Evolutionary conservation across 2,797 vertebrate species (phyloP), one percentile per base, ranked within the genome.

Genomic region (Bradypodion pumilum): DNA sequence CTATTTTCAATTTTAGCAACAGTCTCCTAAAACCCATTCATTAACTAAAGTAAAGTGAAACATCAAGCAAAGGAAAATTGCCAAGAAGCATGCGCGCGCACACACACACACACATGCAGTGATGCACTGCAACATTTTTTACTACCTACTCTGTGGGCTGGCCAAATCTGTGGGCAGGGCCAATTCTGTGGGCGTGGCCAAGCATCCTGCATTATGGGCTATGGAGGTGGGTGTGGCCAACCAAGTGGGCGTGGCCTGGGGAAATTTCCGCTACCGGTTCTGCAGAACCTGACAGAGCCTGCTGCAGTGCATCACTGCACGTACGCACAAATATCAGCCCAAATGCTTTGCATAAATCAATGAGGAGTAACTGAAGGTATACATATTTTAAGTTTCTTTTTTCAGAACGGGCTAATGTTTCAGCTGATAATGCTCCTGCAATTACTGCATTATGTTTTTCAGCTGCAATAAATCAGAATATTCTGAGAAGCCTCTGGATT

Each of bases 11-110:
- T 87, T 83, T 76, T 68, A 74, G 0, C 82, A 73, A 80, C 63
- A 87, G 52, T 72, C 82, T 65, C 3, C 60, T 72, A 68, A 52
- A 75, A 52, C n/a, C 15, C 66, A 70, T 73, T 88, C 87, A 66
- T 78, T 25, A 83, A 89, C 90, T 7, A 1, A 1, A 84, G 76
- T n/a, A 83, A 81, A 89, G 90, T 87, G 49, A 88, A 86, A 90
- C 86, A 78, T 23, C 82, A 23, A 29, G 32, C n/a, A n/a, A n/a
- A n/a, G 46, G 69, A 0, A 78, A 69, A 84, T 0, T 86, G 77
- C 79, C 83, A 86, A 87, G 60, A 16, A 0, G 37, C 0, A 80
- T n/a, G n/a, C n/a, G n/a, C n/a, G n/a, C n/a, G n/a, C n/a, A n/a
- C n/a, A n/a, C n/a, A n/a, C n/a, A n/a, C n/a, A n/a, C n/a, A n/a